Base-by-base conservation (phyloP, 2,888 invertebrate species). In the Dilophus febrilis region DNA sequence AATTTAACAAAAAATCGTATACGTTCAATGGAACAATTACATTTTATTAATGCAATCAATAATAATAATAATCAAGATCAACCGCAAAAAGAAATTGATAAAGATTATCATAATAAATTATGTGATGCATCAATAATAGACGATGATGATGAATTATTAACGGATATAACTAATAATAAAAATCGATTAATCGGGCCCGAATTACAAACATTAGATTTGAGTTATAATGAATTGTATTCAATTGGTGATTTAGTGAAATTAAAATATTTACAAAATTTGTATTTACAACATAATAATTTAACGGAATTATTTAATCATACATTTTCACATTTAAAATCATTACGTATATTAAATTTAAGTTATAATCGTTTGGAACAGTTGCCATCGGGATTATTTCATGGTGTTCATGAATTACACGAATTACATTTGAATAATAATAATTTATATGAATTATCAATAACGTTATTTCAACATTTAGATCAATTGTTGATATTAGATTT, bases 1-100 rank as follows among this genome's bases (percentile, higher is more conserved):
- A 90, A 91, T 67, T 67, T 90, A 53, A 88, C 88, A 38, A 69
- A 76, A 48, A 91, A 91, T 64, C 76, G 80, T 52, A 73, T 91
- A 48, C 73, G 76, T 48, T 80, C 78, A 47, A 71, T 84, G 7
- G 79, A 80, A 47, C 73, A 78, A 51, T 67, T 88, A 46, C 85
- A 86, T 37, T 75, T 85, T 46, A 22, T 22, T 6, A 22, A 4
- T 6, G 4, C 22, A 22, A 8, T 22, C 4, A 22, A 4, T 6
- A 22, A 4, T 6, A 22, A 22, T 22, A 22, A 22, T 8, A 22
- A 22, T 22, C 5, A 22, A 6, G n/a, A n/a, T n/a, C n/a, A n/a
- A n/a, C n/a, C n/a, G n/a, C n/a, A n/a, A n/a, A n/a, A n/a, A n/a
- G n/a, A n/a, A n/a, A n/a, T n/a, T n/a, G n/a, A n/a, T n/a, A n/a